Evolutionary conservation across 2,113 vertebrate genomes (phyloP), one percentile per base, ranked within the genome.

Genomic region (Galemys pyrenaicus): DNA sequence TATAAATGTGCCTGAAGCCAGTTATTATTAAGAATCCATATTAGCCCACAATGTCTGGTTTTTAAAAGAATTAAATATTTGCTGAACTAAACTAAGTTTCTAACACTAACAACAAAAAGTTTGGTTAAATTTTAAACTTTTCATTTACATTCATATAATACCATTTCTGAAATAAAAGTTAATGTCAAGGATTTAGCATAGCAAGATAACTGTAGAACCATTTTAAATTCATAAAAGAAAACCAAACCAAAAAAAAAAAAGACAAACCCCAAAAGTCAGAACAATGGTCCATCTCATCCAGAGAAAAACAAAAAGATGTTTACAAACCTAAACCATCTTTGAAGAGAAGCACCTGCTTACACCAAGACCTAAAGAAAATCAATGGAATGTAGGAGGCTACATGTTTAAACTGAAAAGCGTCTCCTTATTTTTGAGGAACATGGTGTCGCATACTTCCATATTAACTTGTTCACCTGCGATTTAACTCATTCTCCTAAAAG

Each of bases 401-500:
- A 65, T 75, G 15, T 28, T 51, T 82, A 73, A 35, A 5, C 68
- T 41, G 8, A 51, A 46, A 87, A 28, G 3, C 56, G 64, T 13
- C 13, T 60, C 74, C 78, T 92, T 77, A 67, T 58, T 94, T 80
- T 75, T 62, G 39, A 92, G 88, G 49, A 51, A 1, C n/a, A 24
- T 2, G 10, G 19, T 9, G 37, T 11, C 56, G 49, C 6, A 70
- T 37, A 65, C 5, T 41, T 62, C 19, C 26, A 49, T 51, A 70
- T 41, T 20, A 46, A 62, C 70, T 51, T 92, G 35, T 87, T 89
- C 49, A 39, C 30, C 77, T 88, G 32, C 37, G 9, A 35, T 86
- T 41, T 51, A 46, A 67, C 30, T 54, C 41, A 30, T 93, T 96
- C 60, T 93, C 49, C 67, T 84, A 71, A 79, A 92, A 91, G 70